Base-by-base conservation (phyloP, 2,888 invertebrate species). In the Clepsis dumicolana region DNA sequence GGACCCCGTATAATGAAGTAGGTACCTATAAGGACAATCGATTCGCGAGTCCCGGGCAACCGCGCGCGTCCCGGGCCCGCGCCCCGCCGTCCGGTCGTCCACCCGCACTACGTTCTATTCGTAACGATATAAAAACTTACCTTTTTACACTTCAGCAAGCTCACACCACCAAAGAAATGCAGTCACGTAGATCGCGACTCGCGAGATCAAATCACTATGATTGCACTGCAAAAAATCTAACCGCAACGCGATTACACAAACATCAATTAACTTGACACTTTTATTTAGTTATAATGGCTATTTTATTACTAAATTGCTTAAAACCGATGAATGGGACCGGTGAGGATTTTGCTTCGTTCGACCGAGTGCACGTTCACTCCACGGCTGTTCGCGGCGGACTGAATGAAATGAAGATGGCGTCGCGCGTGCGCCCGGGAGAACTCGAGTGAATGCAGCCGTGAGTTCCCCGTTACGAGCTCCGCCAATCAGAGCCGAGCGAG, bases 351-450 rank as follows among this genome's bases (percentile, higher is more conserved):
- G 76, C 71, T 69, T 74, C 71, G 75, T 80, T 76, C 72, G 5
- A 59, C 41, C 65, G 68, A 75, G 74, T 74, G 76, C 73, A 84
- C 82, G 80, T 82, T 78, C 82, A 77, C 86, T 86, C 88, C 84
- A 88, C 90, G 80, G 81, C 81, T 77, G 84, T 84, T 89, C 90
- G 91, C 91, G 92, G 86, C 84, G 87, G 87, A 93, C 93, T 93
- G 90, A 87, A 74, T 76, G 84, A 75, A 77, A 80, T 86, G 91
- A 92, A 90, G 87, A 83, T 88, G 82, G 90, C 86, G 90, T 81
- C 82, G 73, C 70, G 79, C 80, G 85, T 79, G 80, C 87, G 82
- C 77, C 75, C 75, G 80, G 77, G 78, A 75, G 73, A 85, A 86
- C 77, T 82, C 84, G 85, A 84, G 83, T 89, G 91, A 92, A 91